These are phyloP conservation scores for Chrysopilus asiliformis DNA, from an alignment of 2,888 invertebrate genomes.

Conservation along the genomic window DNA sequence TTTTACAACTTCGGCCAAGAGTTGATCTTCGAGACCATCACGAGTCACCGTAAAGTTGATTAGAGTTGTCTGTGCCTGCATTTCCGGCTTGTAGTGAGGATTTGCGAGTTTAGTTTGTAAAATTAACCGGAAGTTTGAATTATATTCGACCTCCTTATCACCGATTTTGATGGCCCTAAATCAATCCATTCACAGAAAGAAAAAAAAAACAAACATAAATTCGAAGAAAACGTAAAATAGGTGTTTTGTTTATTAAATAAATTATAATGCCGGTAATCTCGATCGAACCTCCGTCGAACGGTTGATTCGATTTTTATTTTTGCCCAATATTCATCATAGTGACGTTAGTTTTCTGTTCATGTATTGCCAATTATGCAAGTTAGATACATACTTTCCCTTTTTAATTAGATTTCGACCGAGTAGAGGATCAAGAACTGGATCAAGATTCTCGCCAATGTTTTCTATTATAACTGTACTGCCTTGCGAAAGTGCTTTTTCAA, in stretches of 20 bases:
- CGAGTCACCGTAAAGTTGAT: constrained; percentile 96
- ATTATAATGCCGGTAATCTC: no score
- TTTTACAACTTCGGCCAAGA: constrained; percentile 91
- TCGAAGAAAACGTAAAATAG: no score
- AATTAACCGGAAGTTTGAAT: constrained; percentile 70
- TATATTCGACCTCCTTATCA: constrained; percentile 92
- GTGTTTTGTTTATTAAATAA: no score
- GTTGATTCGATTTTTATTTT: no score
- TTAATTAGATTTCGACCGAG: constrained; percentile 87
- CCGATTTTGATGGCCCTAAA: constrained; percentile 92
- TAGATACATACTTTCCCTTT: constrained; percentile 71
- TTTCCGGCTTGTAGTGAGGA: constrained; percentile 96
- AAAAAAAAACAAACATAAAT: no score
- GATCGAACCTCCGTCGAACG: no score
- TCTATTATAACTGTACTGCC: constrained; percentile 84
- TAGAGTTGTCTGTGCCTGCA: constrained; percentile 94
- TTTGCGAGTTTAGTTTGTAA: constrained; percentile 92
- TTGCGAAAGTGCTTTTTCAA: constrained; percentile 67
- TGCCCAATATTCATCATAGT: no score
- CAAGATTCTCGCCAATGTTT: constrained; percentile 84
- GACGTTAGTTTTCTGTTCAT: no score
- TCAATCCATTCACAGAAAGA: no score
- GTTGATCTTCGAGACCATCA: constrained; percentile 90
- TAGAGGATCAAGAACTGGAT: constrained; percentile 85
- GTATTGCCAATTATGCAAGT: no score